Evolutionary conservation across 2,113 vertebrate species (phyloP), one percentile per base, ranked within the genome.

Genomic region (Pterocles gutturalis): DNA sequence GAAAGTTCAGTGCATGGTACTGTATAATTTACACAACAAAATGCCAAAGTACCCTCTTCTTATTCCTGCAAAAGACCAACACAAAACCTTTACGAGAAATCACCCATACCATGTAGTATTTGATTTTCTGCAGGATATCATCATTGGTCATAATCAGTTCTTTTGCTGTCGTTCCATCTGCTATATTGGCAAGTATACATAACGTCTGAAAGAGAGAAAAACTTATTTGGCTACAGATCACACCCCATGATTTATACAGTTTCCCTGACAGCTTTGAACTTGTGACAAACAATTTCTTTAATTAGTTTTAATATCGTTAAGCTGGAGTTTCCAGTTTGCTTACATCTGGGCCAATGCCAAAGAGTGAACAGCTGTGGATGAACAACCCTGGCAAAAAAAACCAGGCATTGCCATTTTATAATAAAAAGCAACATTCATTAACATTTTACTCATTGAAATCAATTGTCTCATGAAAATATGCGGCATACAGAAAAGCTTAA

Each of bases 61-160:
- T 36, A 77, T 77, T 49, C 31, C 61, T 81, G 21, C 7, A 85
- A 92, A 95, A 61, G 55, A n/a, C 9, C 51, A 33, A 65, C n/a
- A 57, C 11, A 48, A 94, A 51, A 43, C 10, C 54, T 54, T 69
- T 14, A 48, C 83, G 70, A 65, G 21, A 83, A 76, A 65, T 80
- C 46, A 46, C 60, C 46, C 98, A 79, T 98, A 99, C 99, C 99
- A 99, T 99, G 92, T 99, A 99, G 97, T 99, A 99, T 96, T 99
- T 99, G 96, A 99, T 99, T 98, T 99, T 99, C 98, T 99, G 99
- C 60, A 99, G 98, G 95, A 99, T 99, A 97, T 99, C 99, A 75
- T 99, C 99, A 85, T 99, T 99, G 93, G 99, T 99, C 99, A 99
- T 99, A 94, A 99, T 99, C 75, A 99, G 98, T 28, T 99, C 99